A percentile compares a stretch with the other conserved stretches of the same genome.
phyloP scores from a whole-genome alignment of 1,140 invertebrate genomes.

The Drosophila tani region DNA sequence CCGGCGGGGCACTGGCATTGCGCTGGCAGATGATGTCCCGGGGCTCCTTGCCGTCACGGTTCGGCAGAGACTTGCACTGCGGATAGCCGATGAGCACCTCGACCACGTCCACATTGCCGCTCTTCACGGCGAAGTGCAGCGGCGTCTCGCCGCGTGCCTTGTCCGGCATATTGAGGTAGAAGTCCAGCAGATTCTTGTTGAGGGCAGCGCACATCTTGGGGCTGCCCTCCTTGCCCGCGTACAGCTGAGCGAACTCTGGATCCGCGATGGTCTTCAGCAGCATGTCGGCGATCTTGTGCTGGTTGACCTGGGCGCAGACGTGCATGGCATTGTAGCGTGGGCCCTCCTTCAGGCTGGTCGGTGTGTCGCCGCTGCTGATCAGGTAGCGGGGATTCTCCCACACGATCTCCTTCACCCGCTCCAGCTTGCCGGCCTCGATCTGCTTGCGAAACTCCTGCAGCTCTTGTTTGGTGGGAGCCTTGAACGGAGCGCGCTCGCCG shows the following conservation, averaged over 20 bases:
- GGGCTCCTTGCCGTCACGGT: conserved; percentile 91
- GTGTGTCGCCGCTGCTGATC: conserved; percentile 95
- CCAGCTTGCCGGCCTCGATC: conserved; percentile 91
- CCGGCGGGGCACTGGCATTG: conserved; percentile 74
- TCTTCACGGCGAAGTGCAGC: conserved; percentile 96
- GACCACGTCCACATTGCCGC: conserved; percentile 91
- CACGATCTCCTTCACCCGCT: conserved; percentile 88
- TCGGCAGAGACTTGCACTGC: conserved; percentile 89
- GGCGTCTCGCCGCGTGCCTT: conserved; percentile 96
- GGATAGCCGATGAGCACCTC: conserved; percentile 92
- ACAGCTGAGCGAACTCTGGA: conserved; percentile 89
- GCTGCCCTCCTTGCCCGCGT: conserved; percentile 91
- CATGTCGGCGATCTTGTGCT: conserved; percentile 89
- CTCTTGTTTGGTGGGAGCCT: conserved; percentile 91
- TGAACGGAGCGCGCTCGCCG: conserved; percentile 75
- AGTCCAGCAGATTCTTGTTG: conserved; percentile 89
- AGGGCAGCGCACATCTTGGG: conserved; percentile 81
- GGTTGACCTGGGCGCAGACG: conserved; percentile 90
- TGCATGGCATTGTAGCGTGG: conserved; percentile 96
- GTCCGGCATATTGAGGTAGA: conserved; percentile 97
- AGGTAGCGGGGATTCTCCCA: conserved; percentile 95
- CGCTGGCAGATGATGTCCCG: conserved; percentile 91
- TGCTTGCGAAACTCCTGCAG: conserved; percentile 91
- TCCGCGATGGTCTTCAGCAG: conserved; percentile 92
- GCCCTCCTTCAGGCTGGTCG: conserved; percentile 93